Conservation (phyloP, 2,797 vertebrate genomes). For the Rhinichthys osculus region DNA sequence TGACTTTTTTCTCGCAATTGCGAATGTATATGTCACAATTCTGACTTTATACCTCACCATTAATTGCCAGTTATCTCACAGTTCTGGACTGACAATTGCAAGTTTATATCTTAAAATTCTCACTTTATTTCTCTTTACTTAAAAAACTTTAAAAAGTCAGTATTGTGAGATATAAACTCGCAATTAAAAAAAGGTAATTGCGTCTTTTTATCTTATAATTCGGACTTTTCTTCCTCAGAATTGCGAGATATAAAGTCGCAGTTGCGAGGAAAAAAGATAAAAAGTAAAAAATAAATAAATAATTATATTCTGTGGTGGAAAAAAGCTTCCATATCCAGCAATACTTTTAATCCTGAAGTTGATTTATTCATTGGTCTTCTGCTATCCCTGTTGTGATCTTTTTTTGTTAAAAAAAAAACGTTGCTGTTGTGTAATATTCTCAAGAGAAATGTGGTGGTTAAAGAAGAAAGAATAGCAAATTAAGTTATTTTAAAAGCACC, state of each 20-base stretch:
- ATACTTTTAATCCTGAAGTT: not conserved
- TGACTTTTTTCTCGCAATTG: not conserved
- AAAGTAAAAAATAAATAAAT: not conserved
- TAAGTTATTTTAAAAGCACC: conserved; percentile 17
- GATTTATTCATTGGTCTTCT: conserved; percentile 3
- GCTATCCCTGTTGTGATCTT: not conserved
- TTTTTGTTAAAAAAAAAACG: not conserved
- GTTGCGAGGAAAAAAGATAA: not conserved
- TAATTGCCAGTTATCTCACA: no score
- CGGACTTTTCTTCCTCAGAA: no score
- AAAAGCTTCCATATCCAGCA: not conserved
- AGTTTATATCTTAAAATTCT: not conserved
- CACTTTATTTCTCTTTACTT: no score
- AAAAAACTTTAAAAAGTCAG: no score
- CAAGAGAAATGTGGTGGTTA: not conserved
- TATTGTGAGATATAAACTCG: no score
- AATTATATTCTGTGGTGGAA: not conserved
- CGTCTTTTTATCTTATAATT: no score
- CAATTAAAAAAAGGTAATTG: no score
- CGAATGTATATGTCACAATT: no score
- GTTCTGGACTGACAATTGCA: not conserved
- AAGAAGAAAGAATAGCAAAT: not conserved
- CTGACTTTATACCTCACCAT: no score
- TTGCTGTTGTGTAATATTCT: not conserved
- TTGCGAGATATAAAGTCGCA: not conserved